Percentiles rank a stretch among this genome's conserved stretches.
Evolutionary conservation across 2,888 invertebrate species (phyloP).

Genomic region (Eucera pruinosa): DNA sequence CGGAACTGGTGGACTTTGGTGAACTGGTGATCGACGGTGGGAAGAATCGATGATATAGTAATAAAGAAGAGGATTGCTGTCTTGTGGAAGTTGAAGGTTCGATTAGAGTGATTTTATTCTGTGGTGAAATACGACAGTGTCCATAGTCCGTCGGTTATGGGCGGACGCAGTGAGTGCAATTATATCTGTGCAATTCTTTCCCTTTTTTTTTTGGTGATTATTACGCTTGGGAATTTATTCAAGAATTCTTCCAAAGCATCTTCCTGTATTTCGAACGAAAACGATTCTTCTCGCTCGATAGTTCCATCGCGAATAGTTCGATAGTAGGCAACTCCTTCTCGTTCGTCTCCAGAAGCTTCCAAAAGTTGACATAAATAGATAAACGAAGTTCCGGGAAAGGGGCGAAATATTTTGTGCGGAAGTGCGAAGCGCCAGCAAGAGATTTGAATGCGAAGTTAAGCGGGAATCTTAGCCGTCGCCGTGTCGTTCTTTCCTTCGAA

Average conservation of each 20-base stretch:
- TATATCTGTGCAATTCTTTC: not conserved
- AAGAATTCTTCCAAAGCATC: too few species aligned
- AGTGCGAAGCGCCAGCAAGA: conserved; percentile 70
- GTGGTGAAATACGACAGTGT: conserved; percentile 24
- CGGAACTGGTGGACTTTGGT: not conserved
- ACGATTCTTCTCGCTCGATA: too few species aligned
- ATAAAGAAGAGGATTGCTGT: not conserved
- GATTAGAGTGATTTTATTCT: conserved; percentile 20
- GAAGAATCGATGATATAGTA: too few species aligned
- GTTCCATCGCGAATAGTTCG: too few species aligned
- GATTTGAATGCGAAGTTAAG: conserved; percentile 84
- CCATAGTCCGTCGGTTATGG: conserved; percentile 39
- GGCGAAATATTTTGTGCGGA: conserved; percentile 42
- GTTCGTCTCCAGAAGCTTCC: too few species aligned
- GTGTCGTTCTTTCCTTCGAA: conserved; percentile 51
- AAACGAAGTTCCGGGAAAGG: not conserved
- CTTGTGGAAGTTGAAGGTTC: not conserved
- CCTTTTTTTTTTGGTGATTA: not conserved
- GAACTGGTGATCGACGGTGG: not conserved
- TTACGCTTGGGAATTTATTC: not conserved
- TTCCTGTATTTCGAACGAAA: too few species aligned
- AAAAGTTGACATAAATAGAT: too few species aligned
- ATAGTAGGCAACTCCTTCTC: too few species aligned
- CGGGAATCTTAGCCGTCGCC: conserved; percentile 79
- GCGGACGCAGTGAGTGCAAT: conserved; percentile 35